Evolutionary conservation across 30 jellyfish, hydroid and myxozoan species (phyloP), one percentile per base, ranked within the genome.

Genomic region (Cassiopea andromeda): DNA sequence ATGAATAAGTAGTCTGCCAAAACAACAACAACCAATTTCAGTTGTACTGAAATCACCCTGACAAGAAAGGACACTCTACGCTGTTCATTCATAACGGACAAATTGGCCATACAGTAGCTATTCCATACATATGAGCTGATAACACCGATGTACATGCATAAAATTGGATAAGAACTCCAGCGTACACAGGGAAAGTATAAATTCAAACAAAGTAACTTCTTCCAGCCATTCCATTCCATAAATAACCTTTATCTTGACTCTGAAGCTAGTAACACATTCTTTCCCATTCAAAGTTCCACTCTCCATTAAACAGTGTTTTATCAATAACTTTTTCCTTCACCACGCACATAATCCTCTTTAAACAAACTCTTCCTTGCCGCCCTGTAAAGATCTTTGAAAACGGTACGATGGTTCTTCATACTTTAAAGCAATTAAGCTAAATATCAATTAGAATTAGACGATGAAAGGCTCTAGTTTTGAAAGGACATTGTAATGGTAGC

Each of bases 311-410:
- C 54, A 18, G 15, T 70, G 38, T 70, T 70, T 70, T 70, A 27
- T 18, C 54, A 70, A 70, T 43, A 70, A 70, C 57, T 4, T 50
- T 70, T 10, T 38, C 38, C 4, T 43, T 15, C 54, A 70, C 49
- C 79, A 70, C 79, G 54, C 54, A 18, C 79, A 70, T 70, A 70
- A 70, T 70, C 79, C 79, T 70, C 50, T 38, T 14, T 19, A 70
- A 70, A 70, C 15, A 70, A 18, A 17, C 16, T 43, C 54, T 43
- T 70, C 54, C 79, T 18, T 70, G 50, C 79, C 79, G 79, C 54
- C 64, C 10, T 54, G 12, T 4, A 64, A 2, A 2, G 15, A 64
- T 64, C 73, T 9, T 64, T 64, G 38, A 64, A 64, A 64, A 64
- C 73, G 73, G 73, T 2, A 14, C 19, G 73, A 64, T 27, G 8